Evolutionary conservation across 1,140 invertebrate species (phyloP), one percentile per base, ranked within the genome.

Genomic region (Homalodisca vitripennis): DNA sequence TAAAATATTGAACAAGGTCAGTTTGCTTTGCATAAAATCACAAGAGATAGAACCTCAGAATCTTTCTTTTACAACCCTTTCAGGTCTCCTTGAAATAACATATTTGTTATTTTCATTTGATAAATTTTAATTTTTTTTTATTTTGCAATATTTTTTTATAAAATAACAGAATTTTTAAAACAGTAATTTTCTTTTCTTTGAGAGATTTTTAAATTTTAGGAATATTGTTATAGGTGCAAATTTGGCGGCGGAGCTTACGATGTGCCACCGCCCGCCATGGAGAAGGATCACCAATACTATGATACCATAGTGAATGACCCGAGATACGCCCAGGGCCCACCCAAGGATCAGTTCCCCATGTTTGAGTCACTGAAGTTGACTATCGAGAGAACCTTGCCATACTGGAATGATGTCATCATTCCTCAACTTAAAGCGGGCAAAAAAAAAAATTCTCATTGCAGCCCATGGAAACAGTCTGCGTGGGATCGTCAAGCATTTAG

Each of bases 171-270:
- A n/a, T n/a, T n/a, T n/a, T n/a, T n/a, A n/a, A n/a, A n/a, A n/a
- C n/a, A n/a, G n/a, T n/a, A n/a, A n/a, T n/a, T n/a, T n/a, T n/a
- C n/a, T n/a, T n/a, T n/a, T n/a, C n/a, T n/a, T n/a, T n/a, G n/a
- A n/a, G n/a, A n/a, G n/a, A n/a, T n/a, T n/a, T n/a, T n/a, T n/a
- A n/a, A n/a, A n/a, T n/a, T n/a, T n/a, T n/a, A n/a, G n/a, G n/a
- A n/a, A n/a, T n/a, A n/a, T n/a, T n/a, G n/a, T 72, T 67, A 30
- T 79, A 89, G 84, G 90, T 94, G 12, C 87, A 97, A 84, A 95
- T 98, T 74, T 98, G 96, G 96, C 87, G 96, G 74, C 85, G 95
- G 71, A 95, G 94, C 72, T 98, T 96, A n/a, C 77, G 94, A 97
- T 77, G 88, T 89, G 32, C 95, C 95, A 57, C 96, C 96, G 70